Evolutionary conservation across 2,113 vertebrate genomes (phyloP).

Genomic region (Etheostoma cragini): DNA sequence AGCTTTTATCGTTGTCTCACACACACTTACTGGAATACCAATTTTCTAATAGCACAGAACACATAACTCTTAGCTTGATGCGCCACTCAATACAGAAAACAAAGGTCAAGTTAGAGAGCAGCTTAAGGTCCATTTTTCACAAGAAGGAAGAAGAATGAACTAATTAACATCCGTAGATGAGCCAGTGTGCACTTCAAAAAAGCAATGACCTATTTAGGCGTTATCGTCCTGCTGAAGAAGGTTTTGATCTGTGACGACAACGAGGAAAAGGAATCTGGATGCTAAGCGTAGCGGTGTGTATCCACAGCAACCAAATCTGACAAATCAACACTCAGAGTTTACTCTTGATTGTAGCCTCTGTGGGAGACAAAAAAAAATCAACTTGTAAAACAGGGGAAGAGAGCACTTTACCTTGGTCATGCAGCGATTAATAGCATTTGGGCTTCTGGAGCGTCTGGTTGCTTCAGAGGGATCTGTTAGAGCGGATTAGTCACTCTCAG

Average conservation of each 20-base stretch:
- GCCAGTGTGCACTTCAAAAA: slow-evolving; percentile 33
- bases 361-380: slow-evolving; percentile 21
- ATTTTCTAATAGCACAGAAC: slow-evolving; percentile 33
- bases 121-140: slow-evolving; percentile 33
- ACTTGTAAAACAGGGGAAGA: slow-evolving; percentile 41
- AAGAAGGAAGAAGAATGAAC: slow-evolving; percentile 6
- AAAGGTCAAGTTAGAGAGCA: slow-evolving; percentile 29
- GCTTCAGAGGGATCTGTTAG: slow-evolving; percentile 63
- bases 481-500: slow-evolving; percentile 57
- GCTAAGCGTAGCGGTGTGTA: slow-evolving; percentile 33
- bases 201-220: slow-evolving; percentile 50
- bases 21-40: slow-evolving; percentile 31
- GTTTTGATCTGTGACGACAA: slow-evolving; percentile 44
- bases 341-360: slow-evolving; percentile 69
- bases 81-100: slow-evolving; percentile 34
- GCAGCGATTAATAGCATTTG: slow-evolving; percentile 51
- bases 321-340: slow-evolving; percentile 71
- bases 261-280: slow-evolving; percentile 37
- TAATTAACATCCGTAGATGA: slow-evolving; percentile 40
- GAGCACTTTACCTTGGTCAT: slow-evolving; percentile 42
- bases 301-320: slow-evolving; percentile 63
- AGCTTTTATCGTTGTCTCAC: slow-evolving; percentile 51
- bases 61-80: not conserved
- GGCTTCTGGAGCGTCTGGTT: slow-evolving; percentile 48
- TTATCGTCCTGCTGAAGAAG: slow-evolving; percentile 48